Evolutionary conservation across 1,140 invertebrate genomes (phyloP).

Genomic region (Drosophila leontia): DNA sequence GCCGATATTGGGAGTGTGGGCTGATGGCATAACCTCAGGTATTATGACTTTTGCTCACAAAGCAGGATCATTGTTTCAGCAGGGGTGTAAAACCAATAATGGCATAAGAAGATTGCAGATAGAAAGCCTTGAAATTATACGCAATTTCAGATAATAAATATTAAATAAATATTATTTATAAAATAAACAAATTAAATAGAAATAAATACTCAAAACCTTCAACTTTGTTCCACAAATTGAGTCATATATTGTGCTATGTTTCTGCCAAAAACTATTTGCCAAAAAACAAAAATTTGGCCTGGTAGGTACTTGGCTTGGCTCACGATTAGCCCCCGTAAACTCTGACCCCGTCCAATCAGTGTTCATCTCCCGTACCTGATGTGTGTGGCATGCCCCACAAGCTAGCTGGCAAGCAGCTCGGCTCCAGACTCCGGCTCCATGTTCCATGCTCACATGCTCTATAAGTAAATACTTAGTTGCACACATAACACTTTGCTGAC

Average conservation of each 20-base stretch:
- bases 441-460: conserved; percentile 64
- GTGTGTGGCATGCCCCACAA: conserved; percentile 61
- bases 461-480: conserved; percentile 67
- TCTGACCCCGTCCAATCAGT: conserved; percentile 70
- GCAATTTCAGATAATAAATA: too few relatives aligned
- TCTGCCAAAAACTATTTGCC: conserved; percentile 20
- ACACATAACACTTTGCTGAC: conserved; percentile 79
- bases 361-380: conserved; percentile 68
- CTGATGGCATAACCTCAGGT: conserved; percentile 10
- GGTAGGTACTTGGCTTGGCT: conserved; percentile 22
- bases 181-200: background rate
- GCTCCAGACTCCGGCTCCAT: conserved; percentile 13
- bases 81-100: conserved; percentile 3
- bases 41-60: conserved; percentile 13
- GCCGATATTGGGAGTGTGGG: conserved; percentile 38
- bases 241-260: conserved; percentile 50
- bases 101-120: background rate
- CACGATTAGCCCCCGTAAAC: conserved; percentile 80
- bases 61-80: conserved; percentile 21
- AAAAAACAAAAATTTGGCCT: conserved; percentile 2
- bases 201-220: background rate
- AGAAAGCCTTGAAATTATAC: background rate
- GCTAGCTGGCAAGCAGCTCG: conserved; percentile 4
- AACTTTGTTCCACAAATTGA: conserved; percentile 49
- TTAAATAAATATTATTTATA: background rate